Conservation (phyloP, 1,140 invertebrate genomes). For the Physella acuta region DNA sequence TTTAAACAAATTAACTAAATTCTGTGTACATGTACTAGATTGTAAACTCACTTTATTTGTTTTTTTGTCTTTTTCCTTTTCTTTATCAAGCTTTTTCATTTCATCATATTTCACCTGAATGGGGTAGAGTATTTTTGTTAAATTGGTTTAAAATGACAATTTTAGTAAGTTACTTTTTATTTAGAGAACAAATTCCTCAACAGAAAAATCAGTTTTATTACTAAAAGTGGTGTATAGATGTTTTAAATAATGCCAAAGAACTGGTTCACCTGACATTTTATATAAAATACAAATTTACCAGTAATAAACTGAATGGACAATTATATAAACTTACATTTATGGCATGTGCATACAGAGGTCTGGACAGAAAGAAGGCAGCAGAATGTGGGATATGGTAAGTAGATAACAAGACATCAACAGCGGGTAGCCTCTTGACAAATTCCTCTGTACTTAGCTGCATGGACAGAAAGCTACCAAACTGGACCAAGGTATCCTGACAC, state of each 20-base stretch:
- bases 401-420: conserved; percentile 83
- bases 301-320: not conserved
- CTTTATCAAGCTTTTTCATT: conserved; percentile 26
- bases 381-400: conserved; percentile 93
- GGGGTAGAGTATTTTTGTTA: too few relatives aligned
- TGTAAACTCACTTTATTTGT: conserved; percentile 15
- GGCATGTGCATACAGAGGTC: conserved; percentile 81
- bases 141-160: too few relatives aligned
- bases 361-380: conserved; percentile 92
- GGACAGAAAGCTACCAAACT: conserved; percentile 94
- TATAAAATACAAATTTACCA: too few relatives aligned
- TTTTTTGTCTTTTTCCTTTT: conserved; percentile 20
- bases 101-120: conserved; percentile 30
- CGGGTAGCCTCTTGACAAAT: conserved; percentile 84
- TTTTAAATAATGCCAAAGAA: too few relatives aligned
- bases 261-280: too few relatives aligned
- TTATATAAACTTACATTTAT: conserved; percentile 20
- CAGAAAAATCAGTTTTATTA: too few relatives aligned
- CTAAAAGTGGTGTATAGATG: too few relatives aligned
- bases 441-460: conserved; percentile 92
- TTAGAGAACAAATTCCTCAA: too few relatives aligned
- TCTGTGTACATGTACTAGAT: too few relatives aligned
- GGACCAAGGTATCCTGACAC: conserved; percentile 97
- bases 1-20: too few relatives aligned
- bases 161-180: too few relatives aligned